Percentiles rank a stretch among this genome's conserved stretches.
These are phyloP conservation scores for Octonoba sinensis DNA, from an alignment of 2,888 invertebrate species.

Conservation along the genomic window DNA sequence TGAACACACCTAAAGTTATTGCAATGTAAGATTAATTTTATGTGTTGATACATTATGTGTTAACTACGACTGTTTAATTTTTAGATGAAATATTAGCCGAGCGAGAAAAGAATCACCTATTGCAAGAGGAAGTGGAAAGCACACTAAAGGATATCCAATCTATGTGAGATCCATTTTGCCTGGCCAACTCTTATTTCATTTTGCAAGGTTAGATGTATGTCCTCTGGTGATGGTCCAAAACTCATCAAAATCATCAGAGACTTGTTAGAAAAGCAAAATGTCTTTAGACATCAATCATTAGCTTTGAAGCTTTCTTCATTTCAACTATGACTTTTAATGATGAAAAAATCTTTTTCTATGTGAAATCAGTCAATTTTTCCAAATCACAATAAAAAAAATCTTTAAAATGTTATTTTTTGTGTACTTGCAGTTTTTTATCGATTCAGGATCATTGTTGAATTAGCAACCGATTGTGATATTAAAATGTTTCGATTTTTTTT, in stretches of 20 bases:
- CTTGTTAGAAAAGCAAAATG: background rate
- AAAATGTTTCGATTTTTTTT: no score
- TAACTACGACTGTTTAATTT: background rate
- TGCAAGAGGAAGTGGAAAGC: constrained; percentile 98
- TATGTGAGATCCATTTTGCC: constrained; percentile 81
- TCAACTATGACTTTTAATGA: background rate
- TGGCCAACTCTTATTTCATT: constrained; percentile 32
- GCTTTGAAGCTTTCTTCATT: no score
- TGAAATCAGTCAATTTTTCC: no score
- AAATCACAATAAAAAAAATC: no score
- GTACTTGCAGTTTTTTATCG: no score
- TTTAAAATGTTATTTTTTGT: no score
- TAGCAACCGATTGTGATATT: no score
- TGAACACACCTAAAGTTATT: no score
- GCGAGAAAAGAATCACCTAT: constrained; percentile 94
- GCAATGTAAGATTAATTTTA: no score
- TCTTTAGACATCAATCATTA: background rate
- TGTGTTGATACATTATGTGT: no score
- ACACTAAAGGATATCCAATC: constrained; percentile 99
- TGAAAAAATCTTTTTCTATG: background rate
- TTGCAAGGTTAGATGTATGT: constrained; percentile 13
- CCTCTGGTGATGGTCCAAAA: constrained; percentile 14
- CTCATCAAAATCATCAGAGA: constrained; percentile 19
- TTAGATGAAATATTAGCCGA: constrained; percentile 95
- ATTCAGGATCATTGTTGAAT: no score